Evolutionary conservation across 2,113 vertebrate genomes (phyloP).

Genomic region (Cervus canadensis): DNA sequence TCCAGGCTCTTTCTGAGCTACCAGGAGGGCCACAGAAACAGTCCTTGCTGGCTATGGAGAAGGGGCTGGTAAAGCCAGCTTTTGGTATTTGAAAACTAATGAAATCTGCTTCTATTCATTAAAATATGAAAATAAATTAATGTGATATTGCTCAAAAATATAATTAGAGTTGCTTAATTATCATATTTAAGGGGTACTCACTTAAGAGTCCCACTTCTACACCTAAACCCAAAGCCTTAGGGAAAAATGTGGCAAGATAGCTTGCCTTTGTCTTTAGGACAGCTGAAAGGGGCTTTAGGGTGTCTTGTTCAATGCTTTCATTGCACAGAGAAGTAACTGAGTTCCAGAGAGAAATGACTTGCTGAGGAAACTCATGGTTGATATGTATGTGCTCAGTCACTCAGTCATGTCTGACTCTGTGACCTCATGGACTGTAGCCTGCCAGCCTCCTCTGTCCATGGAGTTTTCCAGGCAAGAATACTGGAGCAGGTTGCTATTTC

Average conservation of each 20-base stretch:
- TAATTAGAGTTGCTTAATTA: background rate
- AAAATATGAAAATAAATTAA: slow-evolving; percentile 42
- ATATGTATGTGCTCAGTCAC: background rate
- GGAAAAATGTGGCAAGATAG: background rate
- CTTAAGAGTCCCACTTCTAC: background rate
- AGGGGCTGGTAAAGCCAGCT: background rate
- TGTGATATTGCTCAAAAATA: background rate
- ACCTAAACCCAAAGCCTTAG: background rate
- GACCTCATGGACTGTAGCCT: background rate
- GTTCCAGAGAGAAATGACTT: background rate
- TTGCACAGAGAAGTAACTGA: background rate
- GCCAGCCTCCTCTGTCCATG: background rate
- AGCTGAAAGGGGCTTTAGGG: background rate
- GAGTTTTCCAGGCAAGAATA: background rate
- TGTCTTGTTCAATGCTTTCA: background rate
- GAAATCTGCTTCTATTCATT: background rate
- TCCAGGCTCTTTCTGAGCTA: background rate
- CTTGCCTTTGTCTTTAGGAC: background rate
- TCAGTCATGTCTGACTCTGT: background rate
- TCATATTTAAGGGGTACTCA: background rate
- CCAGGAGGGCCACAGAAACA: background rate
- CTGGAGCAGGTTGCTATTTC: background rate
- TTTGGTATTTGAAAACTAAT: background rate
- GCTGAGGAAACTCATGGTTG: background rate
- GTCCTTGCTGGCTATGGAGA: background rate